Base-by-base conservation (phyloP, 2,888 invertebrate species). In the Pammene fasciana region DNA sequence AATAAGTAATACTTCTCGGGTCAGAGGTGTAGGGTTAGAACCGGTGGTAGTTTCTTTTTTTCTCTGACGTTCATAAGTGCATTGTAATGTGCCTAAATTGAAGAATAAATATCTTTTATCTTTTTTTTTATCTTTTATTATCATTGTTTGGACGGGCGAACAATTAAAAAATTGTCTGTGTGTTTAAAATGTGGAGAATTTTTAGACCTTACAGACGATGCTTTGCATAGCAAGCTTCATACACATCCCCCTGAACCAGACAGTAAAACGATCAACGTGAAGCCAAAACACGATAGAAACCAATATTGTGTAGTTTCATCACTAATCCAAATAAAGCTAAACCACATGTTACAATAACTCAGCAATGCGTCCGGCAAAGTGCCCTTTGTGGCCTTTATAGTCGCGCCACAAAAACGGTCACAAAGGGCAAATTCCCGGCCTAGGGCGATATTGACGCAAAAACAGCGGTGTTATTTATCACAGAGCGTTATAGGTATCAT, bases 321-420 rank as follows among this genome's bases (percentile, higher is more conserved):
- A 55, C 61, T 61, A 59, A 59, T 66, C 50, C 59, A 59, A 66
- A 68, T 64, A 64, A 64, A 64, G 64, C 52, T 11, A 64, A 64
- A 57, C 68, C 52, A 52, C 64, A 64, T 26, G 46, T 50, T 45
- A 64, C 68, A 68, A 68, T 64, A 68, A 64, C 57, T 68, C 68
- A 55, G 61, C 61, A 57, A 36, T 57, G 56, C 48, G 52, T 60
- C 56, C 64, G 34, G 57, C 16, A 68, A 62, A 64, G 64, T 34
- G 68, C 68, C 64, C 64, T 68, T 68, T 68, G 68, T 13, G 68
- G 57, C 50, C 26, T 62, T 67, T 68, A 50, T 64, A 64, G 64
- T 57, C 38, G 16, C 16, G 14, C 57, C 68, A 52, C 57, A 68
- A 68, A 64, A 68, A 68, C 68, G 52, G 50, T 64, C 62, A 62